phyloP scores from a whole-genome alignment of 2,888 invertebrate species.

The Xestoiulus laeticollis region DNA sequence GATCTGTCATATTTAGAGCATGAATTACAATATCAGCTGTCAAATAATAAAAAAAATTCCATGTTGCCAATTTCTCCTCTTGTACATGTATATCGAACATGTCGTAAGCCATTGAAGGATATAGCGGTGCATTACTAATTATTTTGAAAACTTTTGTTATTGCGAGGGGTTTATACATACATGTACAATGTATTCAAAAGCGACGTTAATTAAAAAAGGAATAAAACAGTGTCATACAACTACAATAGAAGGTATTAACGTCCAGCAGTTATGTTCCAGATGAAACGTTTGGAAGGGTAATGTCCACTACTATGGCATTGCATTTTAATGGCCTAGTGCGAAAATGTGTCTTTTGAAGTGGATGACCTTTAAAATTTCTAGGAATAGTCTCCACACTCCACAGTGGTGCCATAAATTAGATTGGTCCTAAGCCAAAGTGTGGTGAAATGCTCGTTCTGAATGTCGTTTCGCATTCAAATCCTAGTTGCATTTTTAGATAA shows the following conservation, averaged over 20 bases:
- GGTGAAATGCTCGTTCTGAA: not conserved
- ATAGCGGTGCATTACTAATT: not conserved
- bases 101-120: not conserved
- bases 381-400: not conserved
- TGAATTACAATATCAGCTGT: not conserved
- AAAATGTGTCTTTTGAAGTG: not conserved
- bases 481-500: not conserved
- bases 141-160: not conserved
- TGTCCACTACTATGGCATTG: not conserved
- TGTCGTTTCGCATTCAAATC: not conserved
- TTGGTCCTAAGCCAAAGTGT: constrained; percentile 12
- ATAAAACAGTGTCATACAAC: not conserved
- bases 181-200: too few relatives aligned
- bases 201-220: not conserved
- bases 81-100: too few relatives aligned
- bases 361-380: not conserved
- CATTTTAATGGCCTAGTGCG: not conserved
- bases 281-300: not conserved
- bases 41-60: not conserved
- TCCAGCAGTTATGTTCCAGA: not conserved
- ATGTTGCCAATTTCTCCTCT: not conserved
- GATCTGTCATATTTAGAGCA: not conserved
- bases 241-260: too few relatives aligned
- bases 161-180: too few relatives aligned
- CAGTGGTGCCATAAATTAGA: not conserved